Evolutionary conservation across 2,797 vertebrate genomes (phyloP).

Genomic region (Gadopsis marmoratus): DNA sequence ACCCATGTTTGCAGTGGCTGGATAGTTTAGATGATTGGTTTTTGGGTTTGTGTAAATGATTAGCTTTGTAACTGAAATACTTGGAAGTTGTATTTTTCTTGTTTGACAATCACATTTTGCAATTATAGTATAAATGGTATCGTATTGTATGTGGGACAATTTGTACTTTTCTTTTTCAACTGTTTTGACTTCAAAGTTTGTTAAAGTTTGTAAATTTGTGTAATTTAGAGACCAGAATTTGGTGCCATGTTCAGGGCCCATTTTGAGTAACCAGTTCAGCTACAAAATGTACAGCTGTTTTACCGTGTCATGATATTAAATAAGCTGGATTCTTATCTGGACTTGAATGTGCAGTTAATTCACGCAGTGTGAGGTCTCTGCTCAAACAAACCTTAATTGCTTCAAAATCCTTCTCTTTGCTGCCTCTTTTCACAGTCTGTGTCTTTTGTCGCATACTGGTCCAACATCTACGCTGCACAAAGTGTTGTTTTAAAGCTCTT

Average conservation of each 20-base stretch:
- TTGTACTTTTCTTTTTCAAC: conserved; percentile 24
- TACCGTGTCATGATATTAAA: background rate
- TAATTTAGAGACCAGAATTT: conserved; percentile 9
- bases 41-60: conserved; percentile 26
- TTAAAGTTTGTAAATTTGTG: conserved; percentile 12
- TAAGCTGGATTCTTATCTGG: conserved; percentile 1
- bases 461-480: background rate
- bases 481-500: conserved; percentile 12
- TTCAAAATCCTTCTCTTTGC: conserved; percentile 6
- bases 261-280: background rate
- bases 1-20: background rate
- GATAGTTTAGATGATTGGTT: conserved; percentile 23
- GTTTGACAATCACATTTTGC: conserved; percentile 33
- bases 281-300: background rate
- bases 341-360: conserved; percentile 36
- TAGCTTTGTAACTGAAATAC: conserved; percentile 14
- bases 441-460: conserved; percentile 1
- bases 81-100: conserved; percentile 7
- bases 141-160: background rate
- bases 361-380: conserved; percentile 10
- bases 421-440: background rate
- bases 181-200: too few relatives aligned
- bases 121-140: conserved; percentile 8
- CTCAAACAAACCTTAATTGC: conserved; percentile 25
- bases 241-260: background rate